phyloP scores from a whole-genome alignment of 1,140 invertebrate genomes.

The Delia radicum region DNA sequence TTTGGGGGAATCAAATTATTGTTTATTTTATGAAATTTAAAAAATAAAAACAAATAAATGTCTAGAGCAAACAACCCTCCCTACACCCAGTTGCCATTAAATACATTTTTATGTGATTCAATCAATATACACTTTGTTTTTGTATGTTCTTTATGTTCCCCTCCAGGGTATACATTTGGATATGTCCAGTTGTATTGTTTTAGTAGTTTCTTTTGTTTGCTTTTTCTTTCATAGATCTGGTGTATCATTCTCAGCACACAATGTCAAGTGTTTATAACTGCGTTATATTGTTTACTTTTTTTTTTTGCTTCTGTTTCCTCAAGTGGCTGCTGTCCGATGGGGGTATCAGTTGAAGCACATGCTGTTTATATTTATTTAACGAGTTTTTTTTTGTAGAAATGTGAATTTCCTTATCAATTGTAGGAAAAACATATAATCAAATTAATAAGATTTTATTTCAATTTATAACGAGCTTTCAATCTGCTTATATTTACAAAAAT shows the following conservation, averaged over 20 bases:
- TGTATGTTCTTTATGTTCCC: too few species aligned
- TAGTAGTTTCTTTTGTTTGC: neutral
- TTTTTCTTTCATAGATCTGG: neutral
- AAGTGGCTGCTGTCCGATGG: neutral
- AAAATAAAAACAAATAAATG: neutral
- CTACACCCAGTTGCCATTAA: neutral
- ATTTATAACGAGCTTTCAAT: too few species aligned
- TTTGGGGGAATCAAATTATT: neutral
- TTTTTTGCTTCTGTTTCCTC: neutral
- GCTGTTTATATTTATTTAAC: neutral
- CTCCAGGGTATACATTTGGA: neutral
- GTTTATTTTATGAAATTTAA: neutral
- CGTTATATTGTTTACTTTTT: neutral
- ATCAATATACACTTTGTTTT: neutral
- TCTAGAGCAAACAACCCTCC: neutral
- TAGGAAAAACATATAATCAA: neutral
- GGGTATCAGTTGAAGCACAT: neutral
- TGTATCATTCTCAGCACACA: neutral
- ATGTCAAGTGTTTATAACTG: neutral
- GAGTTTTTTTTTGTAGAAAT: neutral
- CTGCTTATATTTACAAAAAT: too few species aligned
- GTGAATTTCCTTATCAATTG: neutral
- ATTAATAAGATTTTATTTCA: too few species aligned
- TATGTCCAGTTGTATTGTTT: neutral
- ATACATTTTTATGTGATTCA: neutral